Conservation (phyloP, 2,888 invertebrate genomes). For the Salticus scenicus region DNA sequence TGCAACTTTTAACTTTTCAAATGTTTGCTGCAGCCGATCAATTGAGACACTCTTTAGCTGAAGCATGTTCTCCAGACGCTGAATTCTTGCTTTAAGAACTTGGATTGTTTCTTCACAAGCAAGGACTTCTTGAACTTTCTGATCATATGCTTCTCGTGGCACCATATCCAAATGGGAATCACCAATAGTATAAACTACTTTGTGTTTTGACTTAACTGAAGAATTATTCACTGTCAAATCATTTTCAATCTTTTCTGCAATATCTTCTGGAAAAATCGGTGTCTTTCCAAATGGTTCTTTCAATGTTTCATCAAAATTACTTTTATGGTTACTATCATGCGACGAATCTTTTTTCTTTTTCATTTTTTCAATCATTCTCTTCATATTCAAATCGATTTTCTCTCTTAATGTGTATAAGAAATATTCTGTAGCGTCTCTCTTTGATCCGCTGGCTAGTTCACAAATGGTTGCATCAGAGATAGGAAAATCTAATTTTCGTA, state of each 20-base stretch:
- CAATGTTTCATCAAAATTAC: neutral
- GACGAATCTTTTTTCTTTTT: slow-evolving; percentile 17
- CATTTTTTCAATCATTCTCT: neutral
- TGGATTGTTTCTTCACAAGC: slow-evolving; percentile 36
- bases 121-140: slow-evolving; percentile 29
- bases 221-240: too few species aligned
- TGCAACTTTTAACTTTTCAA: neutral
- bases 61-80: slow-evolving; percentile 38
- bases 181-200: neutral
- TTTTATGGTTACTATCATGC: neutral
- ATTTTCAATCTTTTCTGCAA: neutral
- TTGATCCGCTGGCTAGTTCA: slow-evolving; percentile 23
- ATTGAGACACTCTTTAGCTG: slow-evolving; percentile 32
- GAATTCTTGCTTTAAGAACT: slow-evolving; percentile 33
- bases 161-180: slow-evolving; percentile 17
- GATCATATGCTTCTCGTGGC: slow-evolving; percentile 25
- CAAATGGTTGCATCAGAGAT: slow-evolving; percentile 22
- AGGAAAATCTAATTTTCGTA: slow-evolving; percentile 32
- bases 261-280: neutral
- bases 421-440: slow-evolving; percentile 28
- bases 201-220: neutral
- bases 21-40: neutral
- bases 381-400: slow-evolving; percentile 21
- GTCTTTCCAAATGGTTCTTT: neutral
- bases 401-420: slow-evolving; percentile 31